Conservation (phyloP, 2,888 invertebrate genomes). For the Arrhopalites spinosus region DNA sequence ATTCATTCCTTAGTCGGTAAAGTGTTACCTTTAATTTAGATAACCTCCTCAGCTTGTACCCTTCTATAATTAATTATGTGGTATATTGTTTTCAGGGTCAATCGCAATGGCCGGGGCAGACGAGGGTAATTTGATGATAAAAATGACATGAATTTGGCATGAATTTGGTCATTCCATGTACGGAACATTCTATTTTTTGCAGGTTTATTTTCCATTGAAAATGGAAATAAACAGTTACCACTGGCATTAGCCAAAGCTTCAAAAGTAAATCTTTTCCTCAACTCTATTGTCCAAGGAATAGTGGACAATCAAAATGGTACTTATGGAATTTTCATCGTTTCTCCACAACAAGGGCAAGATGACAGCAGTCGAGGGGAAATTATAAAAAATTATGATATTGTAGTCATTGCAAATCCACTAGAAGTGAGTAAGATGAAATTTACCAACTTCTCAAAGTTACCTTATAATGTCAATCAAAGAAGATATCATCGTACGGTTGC, state of each 20-base stretch:
- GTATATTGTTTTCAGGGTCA: no score
- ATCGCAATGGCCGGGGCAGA: no score
- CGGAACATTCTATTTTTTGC: conserved; percentile 39
- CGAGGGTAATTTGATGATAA: no score
- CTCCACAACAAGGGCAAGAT: background rate
- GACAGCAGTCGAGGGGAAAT: background rate
- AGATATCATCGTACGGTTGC: conserved; percentile 65
- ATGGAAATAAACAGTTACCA: conserved; percentile 65
- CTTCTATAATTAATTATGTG: no score
- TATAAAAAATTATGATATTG: conserved; percentile 62
- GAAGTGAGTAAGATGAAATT: conserved; percentile 62
- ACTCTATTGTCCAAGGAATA: conserved; percentile 45
- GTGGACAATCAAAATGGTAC: conserved; percentile 59
- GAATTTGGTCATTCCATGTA: background rate
- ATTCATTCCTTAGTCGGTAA: conserved; percentile 66
- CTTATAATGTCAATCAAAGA: conserved; percentile 58
- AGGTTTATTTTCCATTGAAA: conserved; percentile 66
- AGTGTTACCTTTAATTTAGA: no score
- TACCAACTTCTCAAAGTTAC: conserved; percentile 59
- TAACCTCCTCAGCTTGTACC: no score
- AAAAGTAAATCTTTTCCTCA: conserved; percentile 58
- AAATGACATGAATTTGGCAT: no score
- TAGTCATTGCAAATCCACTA: conserved; percentile 67
- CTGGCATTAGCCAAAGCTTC: conserved; percentile 60
- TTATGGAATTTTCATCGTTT: conserved; percentile 24